Evolutionary conservation across 2,888 invertebrate species (phyloP), one percentile per base, ranked within the genome.

Genomic region (Mycalesis mineus): DNA sequence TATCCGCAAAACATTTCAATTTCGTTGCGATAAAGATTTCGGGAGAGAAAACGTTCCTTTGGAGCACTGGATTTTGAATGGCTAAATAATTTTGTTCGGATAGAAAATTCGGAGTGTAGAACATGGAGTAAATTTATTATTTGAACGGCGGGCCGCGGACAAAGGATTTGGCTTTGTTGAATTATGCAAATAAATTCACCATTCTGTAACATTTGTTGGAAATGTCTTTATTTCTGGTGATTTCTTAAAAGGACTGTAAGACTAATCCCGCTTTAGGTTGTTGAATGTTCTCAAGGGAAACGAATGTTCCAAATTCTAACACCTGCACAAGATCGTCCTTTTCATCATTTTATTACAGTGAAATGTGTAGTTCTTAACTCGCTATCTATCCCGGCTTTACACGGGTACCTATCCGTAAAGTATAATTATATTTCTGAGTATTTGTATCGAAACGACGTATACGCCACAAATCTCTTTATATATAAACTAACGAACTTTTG

Each of bases 141-240:
- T 86, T 85, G 70, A 80, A 77, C 78, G 78, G 75, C 77, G 77
- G 77, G 76, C 77, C 72, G 79, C 85, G 85, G 87, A 85, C 87
- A 88, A 87, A 86, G 84, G 88, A 84, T 86, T 88, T 82, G 82
- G 85, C 82, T 84, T 86, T 82, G 81, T 78, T 80, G 86, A 88
- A 84, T 86, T 88, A 88, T 88, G 87, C 87, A 88, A 88, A 88
- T 88, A 87, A 86, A 88, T 88, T 88, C 87, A 84, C 85, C 85
- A 86, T 85, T 86, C 82, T 84, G 88, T 86, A 88, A 88, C 88
- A 88, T 87, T 88, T 88, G 88, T 87, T 84, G 80, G 79, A 76
- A 86, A 88, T 85, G 87, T 85, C 86, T 86, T 87, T 86, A 87
- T 87, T 86, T 86, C 78, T 75, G 81, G 79, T 78, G 82, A 83